Evolutionary conservation across 2,113 vertebrate species (phyloP).

Genomic region (Thryonomys swinderianus): DNA sequence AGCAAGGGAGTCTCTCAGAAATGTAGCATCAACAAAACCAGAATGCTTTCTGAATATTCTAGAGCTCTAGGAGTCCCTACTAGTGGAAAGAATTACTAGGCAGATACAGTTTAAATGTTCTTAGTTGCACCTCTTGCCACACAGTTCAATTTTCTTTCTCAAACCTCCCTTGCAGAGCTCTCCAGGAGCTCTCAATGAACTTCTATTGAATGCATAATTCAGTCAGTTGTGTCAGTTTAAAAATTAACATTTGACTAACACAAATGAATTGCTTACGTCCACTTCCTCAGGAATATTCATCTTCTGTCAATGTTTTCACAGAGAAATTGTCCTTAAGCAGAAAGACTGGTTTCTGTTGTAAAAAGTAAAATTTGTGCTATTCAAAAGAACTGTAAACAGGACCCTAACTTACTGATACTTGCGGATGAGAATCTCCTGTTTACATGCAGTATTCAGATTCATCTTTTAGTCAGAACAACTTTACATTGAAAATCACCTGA

Average conservation of each 20-base stretch:
- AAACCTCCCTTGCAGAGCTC: not conserved
- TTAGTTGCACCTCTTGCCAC: not conserved
- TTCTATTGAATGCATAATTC: not conserved
- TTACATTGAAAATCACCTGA: constrained; percentile 3
- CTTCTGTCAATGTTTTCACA: constrained; percentile 31
- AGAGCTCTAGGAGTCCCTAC: not conserved
- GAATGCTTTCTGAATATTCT: constrained; percentile 48
- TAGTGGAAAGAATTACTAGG: not conserved
- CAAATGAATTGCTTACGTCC: not conserved
- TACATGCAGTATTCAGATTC: constrained; percentile 16
- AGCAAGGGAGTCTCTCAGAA: constrained; percentile 36
- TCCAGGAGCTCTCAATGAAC: not conserved
- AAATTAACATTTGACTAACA: constrained; percentile 14
- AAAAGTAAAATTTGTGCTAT: not conserved
- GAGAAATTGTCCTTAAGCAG: not conserved
- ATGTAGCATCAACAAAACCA: not conserved
- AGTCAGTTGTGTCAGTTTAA: not conserved
- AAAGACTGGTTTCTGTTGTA: not conserved
- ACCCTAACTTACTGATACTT: constrained; percentile 33
- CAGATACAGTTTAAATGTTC: not conserved
- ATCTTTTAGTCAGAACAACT: constrained; percentile 18
- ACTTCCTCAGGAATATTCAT: constrained; percentile 47
- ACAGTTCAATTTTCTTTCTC: not conserved
- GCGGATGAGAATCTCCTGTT: not conserved
- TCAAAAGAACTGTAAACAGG: constrained; percentile 9